Base-by-base conservation (phyloP, 2,797 vertebrate genomes). In the Spinus pinus region DNA sequence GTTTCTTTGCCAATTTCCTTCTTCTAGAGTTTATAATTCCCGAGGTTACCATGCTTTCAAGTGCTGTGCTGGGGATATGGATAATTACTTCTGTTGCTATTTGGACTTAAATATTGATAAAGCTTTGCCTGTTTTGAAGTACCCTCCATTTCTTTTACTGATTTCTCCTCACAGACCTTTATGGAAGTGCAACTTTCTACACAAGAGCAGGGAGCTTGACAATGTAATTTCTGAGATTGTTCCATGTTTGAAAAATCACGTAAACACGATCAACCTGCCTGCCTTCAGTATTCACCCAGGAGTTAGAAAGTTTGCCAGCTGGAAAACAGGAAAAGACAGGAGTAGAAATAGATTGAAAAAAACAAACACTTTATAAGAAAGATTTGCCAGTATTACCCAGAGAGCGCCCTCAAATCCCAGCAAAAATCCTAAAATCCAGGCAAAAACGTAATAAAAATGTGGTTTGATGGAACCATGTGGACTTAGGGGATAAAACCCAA, bases 61-160 rank as follows among this genome's bases (percentile, higher is more conserved):
- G 50, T 81, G 54, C 9, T 61, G 11, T 85, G 19, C 62, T 91
- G 27, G 25, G 21, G 84, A 83, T 23, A 27, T 5, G 67, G 53
- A 64, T 94, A 95, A 96, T 95, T 93, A 93, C 92, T 96, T 57
- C 90, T 94, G 61, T 81, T 64, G 58, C 41, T 96, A 31, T 82
- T 85, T 81, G 67, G 57, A 93, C 57, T 51, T 23, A 83, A 91
- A 77, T 79, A 60, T 58, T 90, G 60, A 77, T 49, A 89, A 90
- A 37, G 9, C 31, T 96, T 72, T 62, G 56, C 61, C 69, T 82
- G 66, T 70, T 92, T 62, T 88, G 47, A 95, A 95, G 77, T 17
- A 41, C 11, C 47, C 56, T 81, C 75, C 58, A 23, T 88, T 86
- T 86, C 75, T 31, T 50, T 10, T 42, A 49, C n/a, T 17, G 15